Percentiles rank a stretch among this genome's conserved stretches.
phyloP scores from a whole-genome alignment of 2,113 vertebrate genomes.

The Notechis scutatus region DNA sequence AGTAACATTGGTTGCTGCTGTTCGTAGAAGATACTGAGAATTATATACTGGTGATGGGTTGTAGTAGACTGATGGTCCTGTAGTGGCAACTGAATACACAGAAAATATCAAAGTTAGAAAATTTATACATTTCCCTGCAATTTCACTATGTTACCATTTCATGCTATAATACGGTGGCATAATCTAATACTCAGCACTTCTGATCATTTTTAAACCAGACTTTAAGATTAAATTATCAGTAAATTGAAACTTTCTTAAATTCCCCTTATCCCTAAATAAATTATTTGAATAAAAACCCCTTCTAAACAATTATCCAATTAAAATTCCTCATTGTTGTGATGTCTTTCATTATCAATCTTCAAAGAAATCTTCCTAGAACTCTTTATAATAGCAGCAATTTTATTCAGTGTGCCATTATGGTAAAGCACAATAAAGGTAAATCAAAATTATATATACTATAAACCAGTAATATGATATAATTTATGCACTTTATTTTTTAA shows the following conservation, averaged over 20 bases:
- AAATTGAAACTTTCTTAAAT: background rate
- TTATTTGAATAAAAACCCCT: background rate
- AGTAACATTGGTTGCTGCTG: slow-evolving; percentile 85
- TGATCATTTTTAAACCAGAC: background rate
- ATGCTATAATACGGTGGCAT: background rate
- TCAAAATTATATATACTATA: background rate
- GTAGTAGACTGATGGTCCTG: slow-evolving; percentile 87
- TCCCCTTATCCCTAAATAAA: background rate
- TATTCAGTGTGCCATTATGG: background rate
- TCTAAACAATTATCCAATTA: background rate
- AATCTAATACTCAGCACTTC: background rate
- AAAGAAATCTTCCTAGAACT: background rate
- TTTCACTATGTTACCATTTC: background rate
- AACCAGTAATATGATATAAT: background rate
- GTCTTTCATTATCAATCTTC: background rate
- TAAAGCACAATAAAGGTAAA: background rate
- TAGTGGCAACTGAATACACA: slow-evolving; percentile 81
- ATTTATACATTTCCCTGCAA: background rate
- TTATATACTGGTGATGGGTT: slow-evolving; percentile 92
- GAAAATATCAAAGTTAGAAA: background rate
- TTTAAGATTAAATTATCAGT: background rate
- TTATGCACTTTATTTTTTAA: background rate
- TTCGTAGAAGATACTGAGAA: slow-evolving; percentile 90
- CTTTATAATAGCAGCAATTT: background rate
- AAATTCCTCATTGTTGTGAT: background rate